These are phyloP conservation scores for Caenorhabditis parvicauda DNA, from an alignment of 2,888 invertebrate species.

Conservation along the genomic window DNA sequence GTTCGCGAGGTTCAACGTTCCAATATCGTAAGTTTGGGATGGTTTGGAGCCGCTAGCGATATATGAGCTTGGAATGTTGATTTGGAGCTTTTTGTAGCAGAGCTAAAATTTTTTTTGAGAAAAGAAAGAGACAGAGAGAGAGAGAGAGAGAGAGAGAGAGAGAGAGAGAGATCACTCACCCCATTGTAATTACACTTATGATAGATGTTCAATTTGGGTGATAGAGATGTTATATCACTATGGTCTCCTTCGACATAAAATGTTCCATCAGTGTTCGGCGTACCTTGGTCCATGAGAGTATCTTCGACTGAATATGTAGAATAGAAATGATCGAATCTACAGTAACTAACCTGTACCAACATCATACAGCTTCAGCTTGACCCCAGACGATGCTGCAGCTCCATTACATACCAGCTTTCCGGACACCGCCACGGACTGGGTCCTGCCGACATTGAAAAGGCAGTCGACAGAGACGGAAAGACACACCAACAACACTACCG, in stretches of 20 bases:
- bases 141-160: no score
- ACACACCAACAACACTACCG: no score
- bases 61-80: slow-evolving; percentile 21
- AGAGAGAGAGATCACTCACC: background rate
- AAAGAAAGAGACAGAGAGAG: no score
- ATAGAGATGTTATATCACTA: slow-evolving; percentile 14
- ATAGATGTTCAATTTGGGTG: slow-evolving; percentile 20
- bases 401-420: slow-evolving; percentile 24
- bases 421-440: slow-evolving; percentile 21
- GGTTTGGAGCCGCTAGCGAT: slow-evolving; percentile 15
- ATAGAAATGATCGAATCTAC: background rate
- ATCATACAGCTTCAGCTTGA: slow-evolving; percentile 25
- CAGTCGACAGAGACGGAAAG: no score
- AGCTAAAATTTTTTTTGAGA: slow-evolving; percentile 1
- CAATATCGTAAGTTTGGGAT: slow-evolving; percentile 20
- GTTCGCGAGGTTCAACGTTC: slow-evolving; percentile 29
- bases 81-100: slow-evolving; percentile 26
- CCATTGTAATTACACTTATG: slow-evolving; percentile 24
- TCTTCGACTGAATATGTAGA: slow-evolving; percentile 12
- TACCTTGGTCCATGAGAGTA: slow-evolving; percentile 12
- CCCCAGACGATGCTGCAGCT: slow-evolving; percentile 17
- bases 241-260: slow-evolving; percentile 16
- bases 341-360: slow-evolving; percentile 24
- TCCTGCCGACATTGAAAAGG: slow-evolving; percentile 23
- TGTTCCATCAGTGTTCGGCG: slow-evolving; percentile 13